Evolutionary conservation across 2,113 vertebrate genomes (phyloP), one percentile per base, ranked within the genome.

Genomic region (Fukomys damarensis): DNA sequence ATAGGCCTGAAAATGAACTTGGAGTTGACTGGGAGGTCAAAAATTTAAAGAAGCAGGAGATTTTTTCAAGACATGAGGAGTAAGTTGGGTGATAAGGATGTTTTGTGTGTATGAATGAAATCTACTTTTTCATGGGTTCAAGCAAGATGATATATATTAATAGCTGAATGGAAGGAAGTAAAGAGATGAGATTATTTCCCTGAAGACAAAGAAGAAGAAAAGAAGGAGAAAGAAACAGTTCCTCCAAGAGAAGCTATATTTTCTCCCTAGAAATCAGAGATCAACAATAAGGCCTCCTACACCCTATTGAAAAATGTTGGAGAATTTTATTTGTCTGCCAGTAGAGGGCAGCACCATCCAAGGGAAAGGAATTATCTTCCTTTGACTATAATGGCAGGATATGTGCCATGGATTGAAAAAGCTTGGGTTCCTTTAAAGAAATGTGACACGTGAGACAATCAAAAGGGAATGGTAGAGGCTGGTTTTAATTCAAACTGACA

Each of bases 301-400:
- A n/a, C n/a, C n/a, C n/a, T n/a, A n/a, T n/a, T n/a, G 2, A 52
- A 38, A 54, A 2, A 66, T 80, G 49, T 56, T 80, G 12, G 11
- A n/a, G n/a, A n/a, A n/a, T n/a, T 79, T 92, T 86, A 14, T 74
- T 26, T 89, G 6, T 86, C 13, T 74, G 32, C 43, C 91, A 83
- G 6, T 66, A 92, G 85, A 87, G 80, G 87, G 90, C 59, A 61
- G 83, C 80, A 89, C 46, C 89, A 65, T 49, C 24, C 79, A 66
- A 92, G 35, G 3, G 61, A 96, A 97, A 91, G 8, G 17, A 93
- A 95, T 20, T 86, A 14, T n/a, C n/a, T n/a, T n/a, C n/a, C n/a
- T n/a, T n/a, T n/a, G 59, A 91, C 74, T n/a, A 9, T 38, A 35
- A 10, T 17, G 17, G 49, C 26, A 72, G 7, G 7, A 2, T 84